A percentile compares a stretch with the other conserved stretches of the same genome.
phyloP scores from a whole-genome alignment of 2,888 invertebrate genomes.

The Mythimna impura region DNA sequence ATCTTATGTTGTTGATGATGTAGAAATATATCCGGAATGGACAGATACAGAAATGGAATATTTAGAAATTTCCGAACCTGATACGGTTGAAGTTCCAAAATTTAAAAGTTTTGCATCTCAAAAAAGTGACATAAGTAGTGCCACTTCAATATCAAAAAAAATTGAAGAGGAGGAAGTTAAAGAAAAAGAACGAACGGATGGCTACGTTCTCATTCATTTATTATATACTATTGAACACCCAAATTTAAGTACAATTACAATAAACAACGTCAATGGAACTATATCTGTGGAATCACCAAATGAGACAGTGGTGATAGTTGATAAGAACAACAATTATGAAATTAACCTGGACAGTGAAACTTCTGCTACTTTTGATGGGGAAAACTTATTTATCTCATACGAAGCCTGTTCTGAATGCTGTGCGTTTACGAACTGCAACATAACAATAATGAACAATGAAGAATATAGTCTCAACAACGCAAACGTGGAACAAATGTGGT shows the following conservation, averaged over 20 bases:
- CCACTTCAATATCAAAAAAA: conserved; percentile 68
- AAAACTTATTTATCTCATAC: conserved; percentile 76
- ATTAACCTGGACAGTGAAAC: conserved; percentile 79
- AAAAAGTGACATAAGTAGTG: conserved; percentile 71
- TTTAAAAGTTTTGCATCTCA: conserved; percentile 73
- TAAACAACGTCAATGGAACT: conserved; percentile 79
- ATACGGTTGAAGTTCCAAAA: conserved; percentile 67
- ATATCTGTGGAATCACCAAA: conserved; percentile 83
- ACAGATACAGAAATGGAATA: conserved; percentile 80
- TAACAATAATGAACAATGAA: conserved; percentile 75
- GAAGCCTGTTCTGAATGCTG: conserved; percentile 79
- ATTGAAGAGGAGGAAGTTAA: conserved; percentile 68
- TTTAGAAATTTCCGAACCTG: conserved; percentile 72
- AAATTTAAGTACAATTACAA: conserved; percentile 88
- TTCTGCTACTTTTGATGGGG: conserved; percentile 79
- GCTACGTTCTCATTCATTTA: conserved; percentile 81
- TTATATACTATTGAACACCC: conserved; percentile 85
- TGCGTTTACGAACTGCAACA: conserved; percentile 76
- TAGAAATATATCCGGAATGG: conserved; percentile 85
- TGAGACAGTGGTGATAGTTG: conserved; percentile 73
- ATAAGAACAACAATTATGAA: conserved; percentile 75
- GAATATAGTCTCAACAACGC: conserved; percentile 59
- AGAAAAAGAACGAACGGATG: conserved; percentile 73
- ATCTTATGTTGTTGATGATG: conserved; percentile 76
- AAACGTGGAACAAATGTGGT: conserved; percentile 75